A percentile compares a stretch with the other conserved stretches of the same genome.
Evolutionary conservation across 2,888 invertebrate genomes (phyloP).

Genomic region (Scrobipalpa costella): DNA sequence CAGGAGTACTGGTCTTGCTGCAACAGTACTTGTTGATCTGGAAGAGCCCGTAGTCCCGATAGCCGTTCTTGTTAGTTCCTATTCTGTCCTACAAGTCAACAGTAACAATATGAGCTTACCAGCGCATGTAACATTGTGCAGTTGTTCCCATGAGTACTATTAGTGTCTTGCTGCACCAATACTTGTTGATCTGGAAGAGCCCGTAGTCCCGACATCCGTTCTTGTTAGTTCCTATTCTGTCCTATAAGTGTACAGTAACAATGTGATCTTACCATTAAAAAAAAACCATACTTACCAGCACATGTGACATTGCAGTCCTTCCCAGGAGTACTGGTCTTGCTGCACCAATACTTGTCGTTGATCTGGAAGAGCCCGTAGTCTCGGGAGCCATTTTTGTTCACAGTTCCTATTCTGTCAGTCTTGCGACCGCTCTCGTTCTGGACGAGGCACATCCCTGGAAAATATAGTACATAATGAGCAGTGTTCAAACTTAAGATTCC

Average conservation of each 20-base stretch:
- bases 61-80: conserved; percentile 76
- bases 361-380: conserved; percentile 79
- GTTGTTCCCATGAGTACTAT: too few relatives aligned
- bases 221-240: too few relatives aligned
- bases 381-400: conserved; percentile 72
- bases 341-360: conserved; percentile 74
- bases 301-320: conserved; percentile 70
- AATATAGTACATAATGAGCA: neutral
- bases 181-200: conserved; percentile 76
- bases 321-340: conserved; percentile 51
- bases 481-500: neutral
- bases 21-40: conserved; percentile 77
- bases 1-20: conserved; percentile 51
- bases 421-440: conserved; percentile 68
- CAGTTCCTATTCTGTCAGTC: conserved; percentile 59
- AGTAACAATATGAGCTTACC: too few relatives aligned
- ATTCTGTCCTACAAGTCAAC: too few relatives aligned
- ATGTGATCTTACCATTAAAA: conserved; percentile 42
- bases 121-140: too few relatives aligned
- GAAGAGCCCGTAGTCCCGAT: conserved; percentile 75
- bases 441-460: conserved; percentile 71
- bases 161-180: too few relatives aligned
- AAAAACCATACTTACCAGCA: conserved; percentile 51
- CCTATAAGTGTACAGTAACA: too few relatives aligned
- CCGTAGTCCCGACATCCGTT: conserved; percentile 79